Evolutionary conservation across 2,888 invertebrate species (phyloP).

Genomic region (Elegia similella): DNA sequence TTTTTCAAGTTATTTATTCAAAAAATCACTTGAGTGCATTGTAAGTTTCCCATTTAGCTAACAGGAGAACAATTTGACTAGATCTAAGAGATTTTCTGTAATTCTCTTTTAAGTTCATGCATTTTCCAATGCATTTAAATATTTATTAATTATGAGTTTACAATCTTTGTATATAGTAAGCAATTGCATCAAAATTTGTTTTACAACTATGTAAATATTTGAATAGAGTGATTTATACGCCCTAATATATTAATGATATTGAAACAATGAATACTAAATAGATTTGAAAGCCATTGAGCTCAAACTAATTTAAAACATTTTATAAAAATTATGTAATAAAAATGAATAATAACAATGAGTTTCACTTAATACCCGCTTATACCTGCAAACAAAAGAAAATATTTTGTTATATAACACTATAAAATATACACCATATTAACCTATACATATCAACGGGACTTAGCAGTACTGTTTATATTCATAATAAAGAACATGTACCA

Average conservation of each 20-base stretch:
- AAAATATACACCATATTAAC: too few relatives aligned
- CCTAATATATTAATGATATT: constrained; percentile 25
- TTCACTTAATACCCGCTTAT: constrained; percentile 37
- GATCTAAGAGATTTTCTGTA: constrained; percentile 15
- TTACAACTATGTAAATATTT: constrained; percentile 56
- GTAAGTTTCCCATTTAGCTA: background rate
- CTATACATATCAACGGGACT: too few relatives aligned
- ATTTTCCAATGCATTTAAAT: background rate
- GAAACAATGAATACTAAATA: constrained; percentile 25
- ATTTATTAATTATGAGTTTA: constrained; percentile 16
- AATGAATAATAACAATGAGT: constrained; percentile 43
- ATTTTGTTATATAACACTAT: too few relatives aligned
- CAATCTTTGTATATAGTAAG: constrained; percentile 48
- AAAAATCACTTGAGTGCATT: constrained; percentile 39
- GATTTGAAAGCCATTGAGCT: constrained; percentile 46
- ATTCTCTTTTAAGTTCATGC: background rate
- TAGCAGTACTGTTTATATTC: too few relatives aligned
- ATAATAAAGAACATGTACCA: too few relatives aligned
- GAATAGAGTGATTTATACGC: constrained; percentile 27
- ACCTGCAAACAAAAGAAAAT: constrained; percentile 20
- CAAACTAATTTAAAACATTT: constrained; percentile 54
- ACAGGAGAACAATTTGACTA: constrained; percentile 7
- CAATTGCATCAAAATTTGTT: constrained; percentile 39
- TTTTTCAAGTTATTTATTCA: constrained; percentile 60
- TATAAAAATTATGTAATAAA: constrained; percentile 54